Conservation (phyloP, 2,797 vertebrate genomes). For the Xenopus petersii region DNA sequence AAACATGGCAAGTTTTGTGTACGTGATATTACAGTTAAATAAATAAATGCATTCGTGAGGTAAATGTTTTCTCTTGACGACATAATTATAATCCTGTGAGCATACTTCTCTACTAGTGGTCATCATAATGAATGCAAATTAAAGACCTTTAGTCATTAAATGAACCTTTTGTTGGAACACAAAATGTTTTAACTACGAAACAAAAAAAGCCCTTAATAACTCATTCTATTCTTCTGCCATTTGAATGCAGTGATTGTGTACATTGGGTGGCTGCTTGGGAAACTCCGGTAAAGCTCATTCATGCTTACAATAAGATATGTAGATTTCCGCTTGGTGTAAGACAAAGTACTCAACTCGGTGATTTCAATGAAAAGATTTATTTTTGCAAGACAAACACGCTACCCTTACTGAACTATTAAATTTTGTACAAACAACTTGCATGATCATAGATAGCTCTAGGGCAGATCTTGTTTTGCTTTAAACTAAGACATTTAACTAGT, state of each 20-base stretch:
- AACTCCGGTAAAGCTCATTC: constrained; percentile 37
- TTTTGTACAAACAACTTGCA: not conserved
- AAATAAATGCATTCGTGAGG: constrained; percentile 9
- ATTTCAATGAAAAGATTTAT: constrained; percentile 28
- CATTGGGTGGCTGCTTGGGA: constrained; percentile 36
- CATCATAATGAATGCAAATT: constrained; percentile 43
- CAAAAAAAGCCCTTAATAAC: constrained; percentile 45
- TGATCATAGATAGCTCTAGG: not conserved
- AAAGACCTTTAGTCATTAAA: constrained; percentile 39
- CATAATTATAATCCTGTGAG: constrained; percentile 17
- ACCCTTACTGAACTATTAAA: not conserved
- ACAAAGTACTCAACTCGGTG: constrained; percentile 27
- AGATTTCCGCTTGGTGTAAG: constrained; percentile 41
- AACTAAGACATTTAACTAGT: too few species aligned
- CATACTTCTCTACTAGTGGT: constrained; percentile 24
- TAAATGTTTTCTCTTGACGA: constrained; percentile 6
- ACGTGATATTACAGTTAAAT: not conserved
- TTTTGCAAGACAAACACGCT: constrained; percentile 17
- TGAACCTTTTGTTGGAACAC: constrained; percentile 42
- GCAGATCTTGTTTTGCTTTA: too few species aligned
- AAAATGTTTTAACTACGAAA: constrained; percentile 48
- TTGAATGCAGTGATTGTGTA: constrained; percentile 47
- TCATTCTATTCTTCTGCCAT: constrained; percentile 42
- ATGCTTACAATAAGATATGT: constrained; percentile 43
- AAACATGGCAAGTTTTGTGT: not conserved